Conservation (phyloP, 1,140 invertebrate species). For the Atta colombica region DNA sequence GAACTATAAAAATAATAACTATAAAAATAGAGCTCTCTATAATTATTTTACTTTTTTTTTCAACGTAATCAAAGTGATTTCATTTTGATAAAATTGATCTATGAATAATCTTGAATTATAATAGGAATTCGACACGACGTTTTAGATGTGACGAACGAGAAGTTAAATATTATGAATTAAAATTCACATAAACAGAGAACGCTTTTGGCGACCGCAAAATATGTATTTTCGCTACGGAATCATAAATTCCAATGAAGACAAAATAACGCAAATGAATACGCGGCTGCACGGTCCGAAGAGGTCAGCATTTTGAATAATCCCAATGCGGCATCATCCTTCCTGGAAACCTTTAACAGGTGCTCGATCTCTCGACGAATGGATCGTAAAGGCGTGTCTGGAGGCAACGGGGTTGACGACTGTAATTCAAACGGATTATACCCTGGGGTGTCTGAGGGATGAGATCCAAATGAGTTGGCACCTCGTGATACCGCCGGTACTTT, state of each 20-base stretch:
- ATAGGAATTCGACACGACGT: not conserved
- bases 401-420: constrained; percentile 76
- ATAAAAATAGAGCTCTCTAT: no score
- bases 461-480: constrained; percentile 79
- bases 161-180: constrained; percentile 33
- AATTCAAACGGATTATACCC: constrained; percentile 83
- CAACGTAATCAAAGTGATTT: not conserved
- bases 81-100: not conserved
- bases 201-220: constrained; percentile 26
- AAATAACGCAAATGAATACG: constrained; percentile 34
- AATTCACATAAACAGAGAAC: constrained; percentile 20
- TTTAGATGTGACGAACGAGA: constrained; percentile 16
- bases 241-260: constrained; percentile 45
- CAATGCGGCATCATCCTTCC: constrained; percentile 55
- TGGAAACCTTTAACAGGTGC: constrained; percentile 75
- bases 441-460: constrained; percentile 71
- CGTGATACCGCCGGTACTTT: constrained; percentile 50
- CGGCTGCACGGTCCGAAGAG: constrained; percentile 3
- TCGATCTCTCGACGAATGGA: constrained; percentile 77
- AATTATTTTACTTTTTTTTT: no score
- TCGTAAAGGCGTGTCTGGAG: constrained; percentile 70
- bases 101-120: constrained; percentile 25
- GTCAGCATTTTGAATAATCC: constrained; percentile 64
- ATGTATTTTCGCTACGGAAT: constrained; percentile 26
- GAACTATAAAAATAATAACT: no score